Percentiles rank a stretch among this genome's conserved stretches.
Conservation (phyloP, 2,888 invertebrate genomes). For the Tanytarsus gracilentus region DNA sequence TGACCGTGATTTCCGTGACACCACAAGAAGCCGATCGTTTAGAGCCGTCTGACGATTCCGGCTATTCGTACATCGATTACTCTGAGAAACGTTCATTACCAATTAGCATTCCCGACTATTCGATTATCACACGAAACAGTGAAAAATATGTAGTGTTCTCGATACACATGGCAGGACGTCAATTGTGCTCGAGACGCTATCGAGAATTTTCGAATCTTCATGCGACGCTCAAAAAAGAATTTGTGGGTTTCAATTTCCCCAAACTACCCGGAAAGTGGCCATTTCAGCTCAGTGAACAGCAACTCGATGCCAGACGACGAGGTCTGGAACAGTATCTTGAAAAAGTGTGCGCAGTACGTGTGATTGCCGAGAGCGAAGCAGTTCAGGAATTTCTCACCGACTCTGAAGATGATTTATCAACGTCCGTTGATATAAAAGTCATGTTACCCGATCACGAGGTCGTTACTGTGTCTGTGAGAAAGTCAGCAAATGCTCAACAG, state of each 20-base stretch:
- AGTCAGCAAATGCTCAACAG: conserved; percentile 81
- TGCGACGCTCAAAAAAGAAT: conserved; percentile 82
- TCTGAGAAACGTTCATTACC: conserved; percentile 87
- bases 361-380: conserved; percentile 93
- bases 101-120: conserved; percentile 91
- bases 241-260: conserved; percentile 90
- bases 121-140: conserved; percentile 75
- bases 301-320: conserved; percentile 85
- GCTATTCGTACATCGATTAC: conserved; percentile 79
- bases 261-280: conserved; percentile 99
- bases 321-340: conserved; percentile 97
- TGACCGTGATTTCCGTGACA: conserved; percentile 94
- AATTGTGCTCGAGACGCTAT: conserved; percentile 92
- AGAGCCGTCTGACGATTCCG: conserved; percentile 73
- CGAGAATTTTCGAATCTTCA: conserved; percentile 90
- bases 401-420: conserved; percentile 73
- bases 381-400: conserved; percentile 97
- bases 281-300: conserved; percentile 93
- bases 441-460: conserved; percentile 87
- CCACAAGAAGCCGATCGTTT: conserved; percentile 73
- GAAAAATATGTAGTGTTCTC: conserved; percentile 93
- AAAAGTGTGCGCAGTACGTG: conserved; percentile 93
- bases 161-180: conserved; percentile 98
- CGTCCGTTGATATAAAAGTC: conserved; percentile 62
- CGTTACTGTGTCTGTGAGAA: conserved; percentile 77